phyloP scores from a whole-genome alignment of 2,797 vertebrate genomes.

The Eidolon dupreanum region DNA sequence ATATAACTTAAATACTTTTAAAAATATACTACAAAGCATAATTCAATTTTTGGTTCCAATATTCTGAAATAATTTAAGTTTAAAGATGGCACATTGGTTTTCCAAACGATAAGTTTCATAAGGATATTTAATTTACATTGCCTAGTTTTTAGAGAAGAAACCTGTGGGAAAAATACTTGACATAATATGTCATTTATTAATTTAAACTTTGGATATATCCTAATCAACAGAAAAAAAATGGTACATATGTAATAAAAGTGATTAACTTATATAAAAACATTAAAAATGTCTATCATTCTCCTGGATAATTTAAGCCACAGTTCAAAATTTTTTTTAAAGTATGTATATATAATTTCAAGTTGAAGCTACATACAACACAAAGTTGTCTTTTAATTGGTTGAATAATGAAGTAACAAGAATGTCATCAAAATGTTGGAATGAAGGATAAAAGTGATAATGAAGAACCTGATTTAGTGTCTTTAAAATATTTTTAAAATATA shows the following conservation, averaged over 20 bases:
- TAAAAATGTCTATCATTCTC: constrained; percentile 60
- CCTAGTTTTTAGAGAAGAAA: constrained; percentile 38
- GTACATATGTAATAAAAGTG: constrained; percentile 60
- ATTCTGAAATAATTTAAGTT: constrained; percentile 52
- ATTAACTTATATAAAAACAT: constrained; percentile 70
- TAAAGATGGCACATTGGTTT: constrained; percentile 19
- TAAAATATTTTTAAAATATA: constrained; percentile 48
- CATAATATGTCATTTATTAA: constrained; percentile 38
- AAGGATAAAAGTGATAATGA: constrained; percentile 25
- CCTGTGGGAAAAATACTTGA: constrained; percentile 1
- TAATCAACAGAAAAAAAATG: constrained; percentile 65
- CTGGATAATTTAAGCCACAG: constrained; percentile 57
- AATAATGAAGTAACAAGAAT: constrained; percentile 58
- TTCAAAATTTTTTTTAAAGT: constrained; percentile 45
- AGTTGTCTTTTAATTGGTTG: constrained; percentile 59
- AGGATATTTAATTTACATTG: constrained; percentile 31
- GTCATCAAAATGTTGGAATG: constrained; percentile 10
- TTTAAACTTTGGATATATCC: constrained; percentile 55
- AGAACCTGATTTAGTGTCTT: constrained; percentile 57
- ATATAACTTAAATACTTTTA: constrained; percentile 66
- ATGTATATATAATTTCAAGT: constrained; percentile 13
- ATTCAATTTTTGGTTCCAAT: constrained; percentile 62
- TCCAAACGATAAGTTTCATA: constrained; percentile 48
- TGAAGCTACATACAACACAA: neutral
- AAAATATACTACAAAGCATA: constrained; percentile 60